phyloP scores from a whole-genome alignment of 1,140 invertebrate genomes.

The Idris sp. region DNA sequence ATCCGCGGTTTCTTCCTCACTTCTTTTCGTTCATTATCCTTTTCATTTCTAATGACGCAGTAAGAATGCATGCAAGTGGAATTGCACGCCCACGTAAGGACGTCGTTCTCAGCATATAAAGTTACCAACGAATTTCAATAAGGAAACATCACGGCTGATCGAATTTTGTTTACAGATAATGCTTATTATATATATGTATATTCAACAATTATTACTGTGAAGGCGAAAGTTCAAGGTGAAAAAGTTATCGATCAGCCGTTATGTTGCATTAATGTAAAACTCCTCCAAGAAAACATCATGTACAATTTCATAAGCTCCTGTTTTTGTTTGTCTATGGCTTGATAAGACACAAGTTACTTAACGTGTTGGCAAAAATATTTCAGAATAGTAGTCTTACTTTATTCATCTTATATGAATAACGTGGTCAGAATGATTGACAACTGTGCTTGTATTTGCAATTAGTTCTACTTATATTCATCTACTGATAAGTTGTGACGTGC shows the following conservation, averaged over 20 bases:
- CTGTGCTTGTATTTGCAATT: conserved; percentile 13
- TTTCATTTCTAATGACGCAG: conserved; percentile 58
- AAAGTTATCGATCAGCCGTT: conserved; percentile 34
- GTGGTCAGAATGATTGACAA: conserved; percentile 32
- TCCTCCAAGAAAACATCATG: conserved; percentile 42
- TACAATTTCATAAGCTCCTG: conserved; percentile 34
- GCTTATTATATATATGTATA: too few species aligned
- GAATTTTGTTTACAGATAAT: conserved; percentile 26
- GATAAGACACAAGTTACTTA: too few species aligned
- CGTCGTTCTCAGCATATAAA: conserved; percentile 57
- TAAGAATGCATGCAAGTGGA: conserved; percentile 54
- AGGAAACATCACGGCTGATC: conserved; percentile 47
- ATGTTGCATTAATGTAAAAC: conserved; percentile 27
- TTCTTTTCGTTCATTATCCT: conserved; percentile 46
- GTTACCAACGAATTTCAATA: conserved; percentile 48
- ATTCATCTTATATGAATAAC: conserved; percentile 26
- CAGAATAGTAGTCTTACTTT: too few species aligned
- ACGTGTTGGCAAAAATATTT: too few species aligned
- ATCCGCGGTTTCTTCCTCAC: conserved; percentile 53
- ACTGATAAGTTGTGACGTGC: conserved; percentile 17
- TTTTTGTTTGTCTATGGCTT: background rate
- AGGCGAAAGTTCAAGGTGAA: conserved; percentile 38
- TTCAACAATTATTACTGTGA: too few species aligned
- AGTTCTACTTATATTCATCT: conserved; percentile 15
- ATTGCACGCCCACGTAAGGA: conserved; percentile 59